Percentiles rank a stretch among this genome's conserved stretches.
These are phyloP conservation scores for Zaprionus nigranus DNA, from an alignment of 1,140 invertebrate genomes.

Conservation along the genomic window DNA sequence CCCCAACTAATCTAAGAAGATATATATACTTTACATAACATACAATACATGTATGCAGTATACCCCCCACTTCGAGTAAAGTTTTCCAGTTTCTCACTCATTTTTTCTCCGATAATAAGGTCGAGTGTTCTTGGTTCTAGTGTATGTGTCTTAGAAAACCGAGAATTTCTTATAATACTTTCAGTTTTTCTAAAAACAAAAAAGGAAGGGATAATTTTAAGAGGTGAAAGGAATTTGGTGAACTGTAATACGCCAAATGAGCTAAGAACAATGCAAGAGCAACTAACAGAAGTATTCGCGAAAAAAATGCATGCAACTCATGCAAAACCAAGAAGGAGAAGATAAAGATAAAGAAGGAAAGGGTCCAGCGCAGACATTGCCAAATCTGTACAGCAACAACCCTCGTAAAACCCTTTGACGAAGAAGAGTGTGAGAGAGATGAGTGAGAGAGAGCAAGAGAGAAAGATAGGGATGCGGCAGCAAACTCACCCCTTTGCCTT, in stretches of 20 bases:
- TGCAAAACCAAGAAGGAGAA: constrained; percentile 35
- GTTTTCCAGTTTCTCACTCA: neutral
- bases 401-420: constrained; percentile 77
- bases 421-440: constrained; percentile 18
- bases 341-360: constrained; percentile 14
- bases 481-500: constrained; percentile 67
- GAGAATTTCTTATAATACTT: neutral
- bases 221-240: neutral
- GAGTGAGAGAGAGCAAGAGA: neutral
- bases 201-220: neutral
- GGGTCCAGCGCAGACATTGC: constrained; percentile 22
- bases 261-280: constrained; percentile 22
- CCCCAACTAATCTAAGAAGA: too few species aligned
- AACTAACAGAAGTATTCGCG: constrained; percentile 48
- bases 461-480: constrained; percentile 4
- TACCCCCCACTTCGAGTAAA: neutral
- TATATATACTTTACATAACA: too few species aligned
- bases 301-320: constrained; percentile 60
- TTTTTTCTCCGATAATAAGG: neutral
- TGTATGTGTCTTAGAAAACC: neutral
- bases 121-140: neutral
- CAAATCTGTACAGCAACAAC: constrained; percentile 45
- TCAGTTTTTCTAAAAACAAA: constrained; percentile 4
- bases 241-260: constrained; percentile 12
- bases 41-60: too few species aligned